Evolutionary conservation across 2,797 vertebrate genomes (phyloP), one percentile per base, ranked within the genome.

Genomic region (Gallinago nigripennis): DNA sequence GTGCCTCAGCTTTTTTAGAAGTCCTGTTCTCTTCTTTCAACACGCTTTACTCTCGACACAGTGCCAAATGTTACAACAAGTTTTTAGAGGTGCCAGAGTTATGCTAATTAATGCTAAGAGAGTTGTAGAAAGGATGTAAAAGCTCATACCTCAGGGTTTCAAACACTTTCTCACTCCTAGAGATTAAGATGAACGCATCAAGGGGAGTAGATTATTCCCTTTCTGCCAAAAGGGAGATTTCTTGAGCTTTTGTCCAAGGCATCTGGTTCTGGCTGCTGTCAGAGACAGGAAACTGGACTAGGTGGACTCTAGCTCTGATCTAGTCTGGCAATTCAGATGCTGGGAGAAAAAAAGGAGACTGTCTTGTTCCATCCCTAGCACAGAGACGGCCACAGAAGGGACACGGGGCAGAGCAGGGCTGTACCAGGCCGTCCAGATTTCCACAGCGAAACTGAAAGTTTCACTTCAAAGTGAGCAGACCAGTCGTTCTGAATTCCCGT

Each of bases 61-160:
- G 71, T 93, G 91, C 92, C 91, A 87, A 95, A 94, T 63, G 75
- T 95, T 95, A 89, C 86, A 95, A 79, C 78, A 95, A 96, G 94
- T 75, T 93, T 93, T 81, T 35, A 91, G 78, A 95, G 78, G 92
- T 97, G 96, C 90, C 86, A 57, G 88, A 92, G 81, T 95, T 95
- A 93, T 66, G 72, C 92, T 95, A 96, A 94, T 95, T 92, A 93
- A 93, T 78, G 88, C 83, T 95, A 90, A 88, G 83, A 96, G 92
- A 95, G 46, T 85, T 28, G 15, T 63, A 85, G 92, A 95, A 95
- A 86, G 92, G 92, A 96, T 93, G 84, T 96, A 96, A 96, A 95
- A 90, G 70, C 81, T 96, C 82, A 53, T 87, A 80, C 81, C 72
- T 96, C 86, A 56, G 75, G 57, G 60, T 95, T 90, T 91, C 88